Conservation (phyloP, 2,113 vertebrate genomes). For the Hyla sarda region DNA sequence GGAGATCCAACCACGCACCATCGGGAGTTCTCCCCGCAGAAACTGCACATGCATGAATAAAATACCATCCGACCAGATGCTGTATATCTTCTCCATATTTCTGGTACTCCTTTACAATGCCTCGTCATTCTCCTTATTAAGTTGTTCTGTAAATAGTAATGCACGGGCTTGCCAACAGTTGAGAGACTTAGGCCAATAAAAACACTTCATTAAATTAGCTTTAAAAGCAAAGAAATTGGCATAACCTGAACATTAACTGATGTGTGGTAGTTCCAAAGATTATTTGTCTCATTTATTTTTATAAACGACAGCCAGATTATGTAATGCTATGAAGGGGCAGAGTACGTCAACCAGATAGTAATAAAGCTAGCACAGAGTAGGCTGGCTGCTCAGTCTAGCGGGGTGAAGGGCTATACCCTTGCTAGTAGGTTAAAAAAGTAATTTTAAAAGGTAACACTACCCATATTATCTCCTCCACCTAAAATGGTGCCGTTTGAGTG, state of each 20-base stretch:
- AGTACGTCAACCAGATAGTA: constrained; percentile 13
- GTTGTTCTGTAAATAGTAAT: constrained; percentile 59
- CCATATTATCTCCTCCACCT: too few relatives aligned
- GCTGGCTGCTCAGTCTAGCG: background rate
- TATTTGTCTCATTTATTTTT: constrained; percentile 54
- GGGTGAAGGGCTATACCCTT: background rate
- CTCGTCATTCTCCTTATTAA: constrained; percentile 53
- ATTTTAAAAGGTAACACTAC: too few relatives aligned
- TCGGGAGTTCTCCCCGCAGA: constrained; percentile 53
- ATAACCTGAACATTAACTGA: constrained; percentile 55
- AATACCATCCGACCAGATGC: constrained; percentile 53
- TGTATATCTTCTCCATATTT: constrained; percentile 50
- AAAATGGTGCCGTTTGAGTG: background rate
- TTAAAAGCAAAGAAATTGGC: constrained; percentile 51
- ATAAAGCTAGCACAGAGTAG: background rate
- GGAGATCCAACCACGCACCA: constrained; percentile 59
- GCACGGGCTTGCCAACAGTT: constrained; percentile 47
- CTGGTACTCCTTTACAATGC: constrained; percentile 52
- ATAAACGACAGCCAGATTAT: constrained; percentile 46
- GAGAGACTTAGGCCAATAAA: constrained; percentile 53
- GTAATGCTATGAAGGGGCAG: constrained; percentile 18
- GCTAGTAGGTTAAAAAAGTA: background rate
- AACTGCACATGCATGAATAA: constrained; percentile 45
- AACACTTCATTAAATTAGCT: constrained; percentile 56
- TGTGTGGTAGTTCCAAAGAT: constrained; percentile 40